Evolutionary conservation across 2,888 invertebrate genomes (phyloP).

Genomic region (Drosophila flavopinicola): DNA sequence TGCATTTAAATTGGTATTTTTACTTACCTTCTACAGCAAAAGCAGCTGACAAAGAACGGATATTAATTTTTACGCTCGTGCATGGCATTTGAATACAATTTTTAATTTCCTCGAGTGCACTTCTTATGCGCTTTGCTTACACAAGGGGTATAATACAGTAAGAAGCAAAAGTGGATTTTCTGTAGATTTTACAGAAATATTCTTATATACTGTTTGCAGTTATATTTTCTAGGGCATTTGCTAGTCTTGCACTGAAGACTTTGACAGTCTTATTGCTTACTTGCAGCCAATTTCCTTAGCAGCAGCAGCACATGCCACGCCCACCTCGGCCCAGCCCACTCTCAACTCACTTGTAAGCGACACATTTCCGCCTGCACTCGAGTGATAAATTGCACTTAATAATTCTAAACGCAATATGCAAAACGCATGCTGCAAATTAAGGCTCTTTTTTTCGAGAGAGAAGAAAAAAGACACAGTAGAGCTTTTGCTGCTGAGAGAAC

Average conservation of each 20-base stretch:
- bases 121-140: slow-evolving; percentile 19
- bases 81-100: slow-evolving; percentile 67
- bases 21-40: slow-evolving; percentile 3
- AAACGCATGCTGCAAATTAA: slow-evolving; percentile 1
- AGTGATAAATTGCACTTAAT: slow-evolving; percentile 63
- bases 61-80: slow-evolving; percentile 74
- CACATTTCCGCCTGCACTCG: slow-evolving; percentile 55
- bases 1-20: not conserved
- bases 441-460: not conserved
- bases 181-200: not conserved
- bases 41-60: slow-evolving; percentile 52
- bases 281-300: slow-evolving; percentile 61
- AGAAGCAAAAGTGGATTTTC: too few species aligned
- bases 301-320: slow-evolving; percentile 44
- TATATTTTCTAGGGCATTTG: not conserved
- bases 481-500: too few species aligned
- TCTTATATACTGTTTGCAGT: not conserved
- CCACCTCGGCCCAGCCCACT: not conserved
- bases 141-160: too few species aligned
- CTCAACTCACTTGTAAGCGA: slow-evolving; percentile 27
- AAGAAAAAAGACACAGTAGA: too few species aligned
- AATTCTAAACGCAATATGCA: slow-evolving; percentile 29
- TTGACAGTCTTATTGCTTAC: not conserved
- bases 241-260: not conserved
- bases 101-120: slow-evolving; percentile 71